phyloP scores from a whole-genome alignment of 2,113 vertebrate species.

The Plectropomus leopardus region DNA sequence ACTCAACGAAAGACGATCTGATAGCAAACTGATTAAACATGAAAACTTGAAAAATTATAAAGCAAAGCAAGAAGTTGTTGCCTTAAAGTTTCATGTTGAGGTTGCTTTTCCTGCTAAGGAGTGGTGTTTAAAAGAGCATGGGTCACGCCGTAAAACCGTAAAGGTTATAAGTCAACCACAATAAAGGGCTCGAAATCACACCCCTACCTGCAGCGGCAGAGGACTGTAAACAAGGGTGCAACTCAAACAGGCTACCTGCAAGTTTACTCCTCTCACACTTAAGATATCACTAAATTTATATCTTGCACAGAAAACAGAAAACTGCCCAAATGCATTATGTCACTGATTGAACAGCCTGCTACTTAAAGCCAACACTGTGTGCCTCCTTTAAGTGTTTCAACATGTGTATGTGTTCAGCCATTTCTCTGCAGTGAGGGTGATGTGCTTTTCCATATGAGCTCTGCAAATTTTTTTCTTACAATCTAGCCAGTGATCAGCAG shows the following conservation, averaged over 20 bases:
- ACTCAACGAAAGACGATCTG: background rate
- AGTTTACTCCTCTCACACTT: constrained; percentile 8
- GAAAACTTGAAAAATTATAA: background rate
- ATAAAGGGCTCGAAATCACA: constrained; percentile 15
- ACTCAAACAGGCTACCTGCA: background rate
- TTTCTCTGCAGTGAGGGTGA: background rate
- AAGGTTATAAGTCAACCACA: constrained; percentile 1
- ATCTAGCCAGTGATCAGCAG: background rate
- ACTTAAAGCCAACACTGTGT: background rate
- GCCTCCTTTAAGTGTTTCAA: background rate
- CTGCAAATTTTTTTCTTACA: background rate
- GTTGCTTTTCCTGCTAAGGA: constrained; percentile 26
- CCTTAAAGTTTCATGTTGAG: background rate
- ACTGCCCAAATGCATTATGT: constrained; percentile 2
- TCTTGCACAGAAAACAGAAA: background rate
- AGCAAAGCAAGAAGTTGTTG: constrained; percentile 5
- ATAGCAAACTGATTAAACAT: background rate
- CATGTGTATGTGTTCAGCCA: background rate
- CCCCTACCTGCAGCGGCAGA: constrained; percentile 24
- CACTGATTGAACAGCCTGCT: background rate
- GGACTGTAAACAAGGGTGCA: constrained; percentile 15
- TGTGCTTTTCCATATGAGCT: constrained; percentile 1
- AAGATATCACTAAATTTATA: background rate
- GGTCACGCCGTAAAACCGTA: constrained; percentile 39
- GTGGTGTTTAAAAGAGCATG: background rate